These are phyloP conservation scores for Oceanites oceanicus DNA, from an alignment of 2,113 vertebrate genomes.

Conservation along the genomic window DNA sequence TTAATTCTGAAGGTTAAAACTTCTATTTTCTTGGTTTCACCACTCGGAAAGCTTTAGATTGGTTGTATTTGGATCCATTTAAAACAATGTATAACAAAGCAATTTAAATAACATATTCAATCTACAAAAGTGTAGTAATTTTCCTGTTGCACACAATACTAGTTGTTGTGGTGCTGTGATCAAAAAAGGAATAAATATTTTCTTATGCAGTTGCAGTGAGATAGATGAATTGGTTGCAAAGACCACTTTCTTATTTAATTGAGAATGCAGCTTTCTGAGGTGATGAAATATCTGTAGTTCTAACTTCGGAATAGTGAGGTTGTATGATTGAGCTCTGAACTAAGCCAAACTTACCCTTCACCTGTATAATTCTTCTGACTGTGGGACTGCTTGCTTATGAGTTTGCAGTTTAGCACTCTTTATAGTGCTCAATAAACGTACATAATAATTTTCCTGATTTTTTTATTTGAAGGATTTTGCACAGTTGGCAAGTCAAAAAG, in stretches of 20 bases:
- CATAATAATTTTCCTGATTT: background rate
- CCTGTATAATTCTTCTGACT: background rate
- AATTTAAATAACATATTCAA: background rate
- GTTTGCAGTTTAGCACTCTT: background rate
- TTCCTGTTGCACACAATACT: background rate
- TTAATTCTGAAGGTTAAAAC: background rate
- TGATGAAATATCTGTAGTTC: background rate
- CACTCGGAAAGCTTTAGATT: background rate
- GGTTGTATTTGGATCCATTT: background rate
- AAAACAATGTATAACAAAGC: background rate
- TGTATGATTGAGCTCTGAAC: background rate
- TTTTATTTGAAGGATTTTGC: slow-evolving; percentile 65
- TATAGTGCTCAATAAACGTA: background rate
- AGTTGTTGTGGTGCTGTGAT: background rate
- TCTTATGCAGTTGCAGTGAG: background rate
- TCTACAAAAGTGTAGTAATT: background rate
- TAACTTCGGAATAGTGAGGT: background rate
- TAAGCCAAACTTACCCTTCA: background rate
- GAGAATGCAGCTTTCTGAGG: background rate
- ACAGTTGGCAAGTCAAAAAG: slow-evolving; percentile 53
- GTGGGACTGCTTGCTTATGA: background rate
- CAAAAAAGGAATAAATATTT: background rate
- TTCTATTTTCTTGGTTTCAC: background rate
- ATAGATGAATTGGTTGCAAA: background rate
- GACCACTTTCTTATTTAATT: background rate